A percentile compares a stretch with the other conserved stretches of the same genome.
Evolutionary conservation across 2,888 invertebrate species (phyloP).

Genomic region (Drosophila niveifrons): DNA sequence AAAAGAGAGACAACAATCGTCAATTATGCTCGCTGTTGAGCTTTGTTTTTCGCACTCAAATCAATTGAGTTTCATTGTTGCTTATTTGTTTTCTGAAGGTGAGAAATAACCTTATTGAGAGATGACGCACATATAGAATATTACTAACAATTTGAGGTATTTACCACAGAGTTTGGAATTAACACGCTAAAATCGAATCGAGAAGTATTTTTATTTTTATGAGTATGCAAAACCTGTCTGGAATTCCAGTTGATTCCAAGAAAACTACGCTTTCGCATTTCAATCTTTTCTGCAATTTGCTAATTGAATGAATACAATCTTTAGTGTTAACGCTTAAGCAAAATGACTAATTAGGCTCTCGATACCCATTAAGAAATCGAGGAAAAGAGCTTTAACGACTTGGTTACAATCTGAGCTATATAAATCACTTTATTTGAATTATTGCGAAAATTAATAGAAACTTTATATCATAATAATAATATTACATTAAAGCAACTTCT

Average conservation of each 20-base stretch:
- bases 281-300: neutral
- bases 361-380: neutral
- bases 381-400: neutral
- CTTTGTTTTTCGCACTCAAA: slow-evolving; percentile 1
- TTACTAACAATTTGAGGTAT: neutral
- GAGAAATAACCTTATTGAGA: neutral
- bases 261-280: neutral
- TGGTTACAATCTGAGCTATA: neutral
- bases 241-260: neutral
- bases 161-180: no score
- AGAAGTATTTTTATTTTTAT: no score
- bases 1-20: neutral
- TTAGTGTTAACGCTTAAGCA: neutral
- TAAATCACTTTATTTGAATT: neutral
- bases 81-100: neutral
- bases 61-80: slow-evolving; percentile 1
- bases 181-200: no score
- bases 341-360: neutral
- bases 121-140: neutral
- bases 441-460: no score
- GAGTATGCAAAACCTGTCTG: neutral
- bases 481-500: no score
- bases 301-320: slow-evolving; percentile 3
- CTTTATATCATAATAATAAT: no score
- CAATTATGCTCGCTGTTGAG: neutral